Evolutionary conservation across 2,888 invertebrate genomes (phyloP).

Genomic region (Allolobophora icterica): DNA sequence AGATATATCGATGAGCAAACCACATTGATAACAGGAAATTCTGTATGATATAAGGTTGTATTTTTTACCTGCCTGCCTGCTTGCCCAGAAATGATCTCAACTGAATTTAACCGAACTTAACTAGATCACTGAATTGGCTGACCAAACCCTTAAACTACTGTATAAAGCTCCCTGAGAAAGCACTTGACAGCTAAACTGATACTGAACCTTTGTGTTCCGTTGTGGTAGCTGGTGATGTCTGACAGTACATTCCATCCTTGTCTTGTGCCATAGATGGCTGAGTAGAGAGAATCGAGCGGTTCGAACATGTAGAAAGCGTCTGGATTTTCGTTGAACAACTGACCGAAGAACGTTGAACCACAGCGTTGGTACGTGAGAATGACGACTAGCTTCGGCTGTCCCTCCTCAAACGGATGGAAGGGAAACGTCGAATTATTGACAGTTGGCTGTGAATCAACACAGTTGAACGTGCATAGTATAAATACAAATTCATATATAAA

Average conservation of each 20-base stretch:
- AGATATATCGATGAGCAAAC: too few relatives aligned
- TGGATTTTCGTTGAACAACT: slow-evolving; percentile 40
- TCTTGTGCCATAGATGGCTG: slow-evolving; percentile 41
- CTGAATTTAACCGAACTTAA: too few relatives aligned
- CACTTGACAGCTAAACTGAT: background rate
- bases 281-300: slow-evolving; percentile 43
- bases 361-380: slow-evolving; percentile 42
- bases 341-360: slow-evolving; percentile 41
- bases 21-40: too few relatives aligned
- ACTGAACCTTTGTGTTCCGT: slow-evolving; percentile 36
- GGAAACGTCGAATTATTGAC: background rate
- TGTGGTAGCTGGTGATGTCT: slow-evolving; percentile 39
- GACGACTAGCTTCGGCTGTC: slow-evolving; percentile 35
- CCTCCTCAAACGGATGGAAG: slow-evolving; percentile 26
- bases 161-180: too few relatives aligned
- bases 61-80: too few relatives aligned
- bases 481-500: too few relatives aligned
- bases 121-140: too few relatives aligned
- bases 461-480: too few relatives aligned
- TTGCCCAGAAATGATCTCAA: too few relatives aligned
- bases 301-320: slow-evolving; percentile 43
- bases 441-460: too few relatives aligned
- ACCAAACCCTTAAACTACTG: too few relatives aligned
- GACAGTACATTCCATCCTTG: slow-evolving; percentile 42
- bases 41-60: too few relatives aligned